Conservation (phyloP, 2,113 vertebrate genomes). For the Prochilodus magdalenae region DNA sequence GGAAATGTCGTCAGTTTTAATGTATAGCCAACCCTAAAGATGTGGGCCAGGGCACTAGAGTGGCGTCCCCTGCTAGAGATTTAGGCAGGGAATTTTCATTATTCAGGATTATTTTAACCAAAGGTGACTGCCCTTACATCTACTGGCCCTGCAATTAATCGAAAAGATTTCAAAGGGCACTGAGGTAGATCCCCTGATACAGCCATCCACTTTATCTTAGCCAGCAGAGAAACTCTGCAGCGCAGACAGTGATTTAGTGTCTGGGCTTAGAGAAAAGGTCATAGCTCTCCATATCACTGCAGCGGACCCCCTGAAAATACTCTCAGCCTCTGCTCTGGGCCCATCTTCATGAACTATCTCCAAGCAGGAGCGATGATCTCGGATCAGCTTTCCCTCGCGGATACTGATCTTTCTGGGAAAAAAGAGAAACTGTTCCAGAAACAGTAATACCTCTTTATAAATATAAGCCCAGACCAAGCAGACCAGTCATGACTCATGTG, state of each 20-base stretch:
- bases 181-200: slow-evolving; percentile 70
- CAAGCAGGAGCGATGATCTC: slow-evolving; percentile 25
- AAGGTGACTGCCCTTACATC: slow-evolving; percentile 66
- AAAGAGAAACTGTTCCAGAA: background rate
- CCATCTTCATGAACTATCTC: slow-evolving; percentile 14
- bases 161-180: slow-evolving; percentile 70
- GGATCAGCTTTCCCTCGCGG: slow-evolving; percentile 10
- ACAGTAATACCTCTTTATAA: background rate
- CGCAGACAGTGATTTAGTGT: slow-evolving; percentile 68
- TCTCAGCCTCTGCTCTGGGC: slow-evolving; percentile 29
- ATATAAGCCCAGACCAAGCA: slow-evolving; percentile 12
- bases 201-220: slow-evolving; percentile 65
- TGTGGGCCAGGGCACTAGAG: slow-evolving; percentile 15
- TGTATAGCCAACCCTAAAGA: slow-evolving; percentile 24
- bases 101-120: slow-evolving; percentile 64
- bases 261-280: slow-evolving; percentile 68
- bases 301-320: slow-evolving; percentile 58
- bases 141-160: slow-evolving; percentile 74
- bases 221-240: slow-evolving; percentile 63
- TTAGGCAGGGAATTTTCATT: slow-evolving; percentile 50
- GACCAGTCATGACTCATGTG: slow-evolving; percentile 19
- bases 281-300: slow-evolving; percentile 64
- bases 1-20: background rate
- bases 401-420: background rate
- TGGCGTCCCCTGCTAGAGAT: slow-evolving; percentile 28